Base-by-base conservation (phyloP, 2,888 invertebrate genomes). In the Lomographa bimaculata region DNA sequence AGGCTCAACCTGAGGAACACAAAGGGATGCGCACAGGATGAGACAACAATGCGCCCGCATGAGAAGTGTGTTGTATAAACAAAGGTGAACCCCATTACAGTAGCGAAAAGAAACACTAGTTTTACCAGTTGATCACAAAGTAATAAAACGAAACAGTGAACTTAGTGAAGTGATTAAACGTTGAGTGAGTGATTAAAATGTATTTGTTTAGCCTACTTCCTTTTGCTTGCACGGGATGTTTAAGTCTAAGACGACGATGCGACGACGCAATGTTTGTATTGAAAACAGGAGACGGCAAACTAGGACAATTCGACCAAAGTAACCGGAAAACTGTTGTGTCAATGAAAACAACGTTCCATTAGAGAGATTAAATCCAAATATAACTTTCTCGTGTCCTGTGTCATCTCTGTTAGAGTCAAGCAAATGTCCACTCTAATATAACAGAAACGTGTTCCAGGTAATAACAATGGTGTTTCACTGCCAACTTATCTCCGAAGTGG, bases 1-100 rank as follows among this genome's bases (percentile, higher is more conserved):
- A 57, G 47, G 46, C 54, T 53, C 47, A 56, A 58, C 28, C 55
- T 57, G 47, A 55, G 50, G 54, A 54, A 39, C 48, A 72, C 63
- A 73, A 71, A 70, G 64, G 67, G 57, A 46, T 39, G 46, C 36
- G 38, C 53, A 57, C 64, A 60, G 67, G 65, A 72, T 57, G 66
- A 60, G 63, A 68, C 54, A 64, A 79, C 78, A 83, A 78, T 79
- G 63, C 60, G 49, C 81, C 80, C 79, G 79, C 79, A 85, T 82
- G 54, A 60, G 38, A 43, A 49, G 62, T 62, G 56, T 60, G 65
- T 68, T 69, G 54, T 51, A 52, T 62, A 69, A 72, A 71, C 60
- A 69, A 64, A 61, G 46, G 64, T 64, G 54, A 50, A 57, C 63
- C 56, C 54, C 41, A 60, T 65, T 66, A 59, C 50, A 45, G 54